Evolutionary conservation across 1,140 invertebrate genomes (phyloP).

Genomic region (Drosophila simulans): DNA sequence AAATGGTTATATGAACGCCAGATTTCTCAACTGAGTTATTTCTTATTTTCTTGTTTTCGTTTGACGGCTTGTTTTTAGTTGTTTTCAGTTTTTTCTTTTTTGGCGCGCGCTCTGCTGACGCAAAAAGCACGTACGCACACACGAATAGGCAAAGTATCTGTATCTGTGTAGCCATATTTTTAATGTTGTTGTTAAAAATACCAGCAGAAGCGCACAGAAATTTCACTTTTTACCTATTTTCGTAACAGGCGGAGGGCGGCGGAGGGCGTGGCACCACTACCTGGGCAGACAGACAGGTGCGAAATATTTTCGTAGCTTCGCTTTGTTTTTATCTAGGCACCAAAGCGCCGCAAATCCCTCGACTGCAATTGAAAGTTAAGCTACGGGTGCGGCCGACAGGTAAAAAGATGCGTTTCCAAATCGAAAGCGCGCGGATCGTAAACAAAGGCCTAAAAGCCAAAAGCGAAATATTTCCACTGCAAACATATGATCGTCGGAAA

Average conservation of each 20-base stretch:
- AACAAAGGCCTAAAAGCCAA: constrained; percentile 23
- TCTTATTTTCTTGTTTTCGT: constrained; percentile 25
- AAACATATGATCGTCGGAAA: constrained; percentile 28
- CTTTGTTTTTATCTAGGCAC: constrained; percentile 23
- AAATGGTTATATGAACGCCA: constrained; percentile 1
- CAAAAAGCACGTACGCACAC: constrained; percentile 68
- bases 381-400: neutral
- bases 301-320: constrained; percentile 53
- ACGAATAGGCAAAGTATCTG: constrained; percentile 12
- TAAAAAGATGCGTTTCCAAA: constrained; percentile 30
- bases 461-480: constrained; percentile 16
- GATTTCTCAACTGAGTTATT: constrained; percentile 57
- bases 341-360: constrained; percentile 5
- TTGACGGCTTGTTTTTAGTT: constrained; percentile 17
- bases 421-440: constrained; percentile 33
- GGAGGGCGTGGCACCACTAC: constrained; percentile 26
- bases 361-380: constrained; percentile 39
- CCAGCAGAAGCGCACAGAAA: constrained; percentile 43
- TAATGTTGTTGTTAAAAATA: constrained; percentile 40
- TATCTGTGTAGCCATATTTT: constrained; percentile 31
- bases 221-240: constrained; percentile 80
- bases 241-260: constrained; percentile 39
- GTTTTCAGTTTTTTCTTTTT: constrained; percentile 14
- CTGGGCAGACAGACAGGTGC: constrained; percentile 53
- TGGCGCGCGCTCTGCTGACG: constrained; percentile 63